A percentile compares a stretch with the other conserved stretches of the same genome.
phyloP scores from a whole-genome alignment of 2,888 invertebrate species.

The Myathropa florea region DNA sequence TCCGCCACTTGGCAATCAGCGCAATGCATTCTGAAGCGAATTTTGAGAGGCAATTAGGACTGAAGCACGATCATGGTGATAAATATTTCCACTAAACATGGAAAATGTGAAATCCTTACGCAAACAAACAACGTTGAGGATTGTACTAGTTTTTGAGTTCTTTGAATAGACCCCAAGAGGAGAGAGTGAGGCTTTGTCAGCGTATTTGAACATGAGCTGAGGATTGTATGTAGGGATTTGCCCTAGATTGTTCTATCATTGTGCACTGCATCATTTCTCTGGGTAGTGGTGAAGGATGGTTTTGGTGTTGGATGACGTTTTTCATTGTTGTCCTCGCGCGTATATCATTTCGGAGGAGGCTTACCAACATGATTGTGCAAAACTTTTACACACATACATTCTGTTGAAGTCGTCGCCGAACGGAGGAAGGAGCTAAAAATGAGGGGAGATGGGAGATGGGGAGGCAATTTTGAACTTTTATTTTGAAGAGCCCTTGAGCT shows the following conservation, averaged over 20 bases:
- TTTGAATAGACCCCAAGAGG: neutral
- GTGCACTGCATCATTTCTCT: neutral
- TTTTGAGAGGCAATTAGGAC: constrained; percentile 51
- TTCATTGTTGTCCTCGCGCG: neutral
- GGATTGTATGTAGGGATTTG: neutral
- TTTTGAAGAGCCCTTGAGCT: neutral
- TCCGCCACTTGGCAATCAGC: constrained; percentile 51
- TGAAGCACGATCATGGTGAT: constrained; percentile 5
- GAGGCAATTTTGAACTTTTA: neutral
- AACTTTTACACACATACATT: neutral
- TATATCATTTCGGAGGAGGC: neutral
- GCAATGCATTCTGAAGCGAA: constrained; percentile 43
- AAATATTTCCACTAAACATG: constrained; percentile 38
- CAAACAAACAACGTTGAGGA: constrained; percentile 42
- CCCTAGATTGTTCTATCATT: constrained; percentile 19
- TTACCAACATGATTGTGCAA: neutral
- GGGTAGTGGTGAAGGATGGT: neutral
- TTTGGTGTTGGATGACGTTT: neutral
- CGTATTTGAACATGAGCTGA: constrained; percentile 29
- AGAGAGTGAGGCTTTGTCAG: neutral
- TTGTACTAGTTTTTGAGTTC: constrained; percentile 53
- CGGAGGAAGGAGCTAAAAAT: too few species aligned
- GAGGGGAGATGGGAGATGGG: neutral
- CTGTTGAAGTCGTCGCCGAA: too few species aligned
- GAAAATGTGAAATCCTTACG: constrained; percentile 21